Base-by-base conservation (phyloP, 2,888 invertebrate genomes). In the Nomada hirtipes region DNA sequence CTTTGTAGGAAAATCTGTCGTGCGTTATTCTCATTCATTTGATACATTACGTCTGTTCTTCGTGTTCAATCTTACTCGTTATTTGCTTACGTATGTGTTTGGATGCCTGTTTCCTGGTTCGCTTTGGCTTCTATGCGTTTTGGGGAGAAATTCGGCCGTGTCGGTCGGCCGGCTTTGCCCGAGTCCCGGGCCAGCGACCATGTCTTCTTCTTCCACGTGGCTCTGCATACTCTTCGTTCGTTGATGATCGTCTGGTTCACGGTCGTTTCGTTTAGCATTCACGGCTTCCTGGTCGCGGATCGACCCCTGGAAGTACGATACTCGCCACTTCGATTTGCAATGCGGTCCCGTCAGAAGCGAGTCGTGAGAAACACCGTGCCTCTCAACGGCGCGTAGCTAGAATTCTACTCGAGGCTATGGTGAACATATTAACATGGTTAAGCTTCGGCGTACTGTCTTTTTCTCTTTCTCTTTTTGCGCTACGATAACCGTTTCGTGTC, bases 121-220 rank as follows among this genome's bases (percentile, higher is more conserved):
- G 79, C 70, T 83, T 68, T 13, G 68, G 69, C 74, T 57, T n/a
- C 42, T 53, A 55, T 36, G 57, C 23, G 79, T 65, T 83, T 73
- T 68, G 67, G 61, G 65, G 73, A 85, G 77, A 76, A 7, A 60
- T 79, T 76, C 78, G 81, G 63, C 87, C 71, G 76, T 72, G 77
- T 86, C 85, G 83, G 81, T 89, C 85, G 84, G 81, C 89, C 86
- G 84, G 86, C 86, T 84, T 76, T 86, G 85, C 88, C 90, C 90
- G 74, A 59, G 55, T 67, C 85, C 75, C 88, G 89, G 91, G 90
- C 91, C 91, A 91, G 90, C 89, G 89, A 90, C 86, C 86, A 86
- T 90, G 84, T 85, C 79, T 85, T 76, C 79, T 77, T 87, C 83
- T 20, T 87, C 84, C 89, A 86, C 92, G 91, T 90, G 89, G 89